These are phyloP conservation scores for Aramus guarauna DNA, from an alignment of 2,113 vertebrate genomes.

Conservation along the genomic window DNA sequence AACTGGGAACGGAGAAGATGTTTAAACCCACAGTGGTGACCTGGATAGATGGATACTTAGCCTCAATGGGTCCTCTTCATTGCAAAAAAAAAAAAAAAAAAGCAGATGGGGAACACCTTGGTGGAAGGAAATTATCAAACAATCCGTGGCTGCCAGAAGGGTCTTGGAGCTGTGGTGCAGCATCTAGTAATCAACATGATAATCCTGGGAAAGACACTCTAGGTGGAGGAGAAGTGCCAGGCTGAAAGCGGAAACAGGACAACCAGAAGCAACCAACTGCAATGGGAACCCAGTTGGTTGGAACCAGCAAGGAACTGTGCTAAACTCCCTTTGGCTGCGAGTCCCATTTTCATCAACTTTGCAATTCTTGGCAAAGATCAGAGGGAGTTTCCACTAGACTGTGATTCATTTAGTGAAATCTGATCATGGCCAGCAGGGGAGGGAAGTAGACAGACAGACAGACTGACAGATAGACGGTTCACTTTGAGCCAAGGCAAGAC, in stretches of 20 bases:
- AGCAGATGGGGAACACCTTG: not conserved
- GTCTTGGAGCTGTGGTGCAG: not conserved
- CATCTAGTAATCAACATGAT: not conserved
- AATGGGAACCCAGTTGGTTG: not conserved
- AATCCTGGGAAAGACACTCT: not conserved
- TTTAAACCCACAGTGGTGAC: not conserved
- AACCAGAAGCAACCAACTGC: not conserved
- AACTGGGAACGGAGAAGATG: not conserved
- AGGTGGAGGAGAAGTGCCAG: slow-evolving; percentile 2
- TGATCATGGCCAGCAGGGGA: slow-evolving; percentile 53
- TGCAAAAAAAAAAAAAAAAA: not conserved
- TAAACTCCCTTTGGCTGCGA: slow-evolving; percentile 29
- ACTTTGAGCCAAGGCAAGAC: not conserved
- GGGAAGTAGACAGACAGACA: slow-evolving; percentile 35
- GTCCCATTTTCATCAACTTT: slow-evolving; percentile 62
- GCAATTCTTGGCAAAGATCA: slow-evolving; percentile 59
- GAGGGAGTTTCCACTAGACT: slow-evolving; percentile 69
- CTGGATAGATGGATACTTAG: not conserved
- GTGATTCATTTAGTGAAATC: slow-evolving; percentile 69
- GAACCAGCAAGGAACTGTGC: slow-evolving; percentile 22
- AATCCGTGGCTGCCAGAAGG: not conserved
- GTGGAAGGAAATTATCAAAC: not conserved
- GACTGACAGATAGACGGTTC: not conserved
- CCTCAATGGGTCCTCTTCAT: not conserved
- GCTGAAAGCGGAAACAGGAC: not conserved